Evolutionary conservation across 2,888 invertebrate genomes (phyloP).

Genomic region (Apotomis turbidana): DNA sequence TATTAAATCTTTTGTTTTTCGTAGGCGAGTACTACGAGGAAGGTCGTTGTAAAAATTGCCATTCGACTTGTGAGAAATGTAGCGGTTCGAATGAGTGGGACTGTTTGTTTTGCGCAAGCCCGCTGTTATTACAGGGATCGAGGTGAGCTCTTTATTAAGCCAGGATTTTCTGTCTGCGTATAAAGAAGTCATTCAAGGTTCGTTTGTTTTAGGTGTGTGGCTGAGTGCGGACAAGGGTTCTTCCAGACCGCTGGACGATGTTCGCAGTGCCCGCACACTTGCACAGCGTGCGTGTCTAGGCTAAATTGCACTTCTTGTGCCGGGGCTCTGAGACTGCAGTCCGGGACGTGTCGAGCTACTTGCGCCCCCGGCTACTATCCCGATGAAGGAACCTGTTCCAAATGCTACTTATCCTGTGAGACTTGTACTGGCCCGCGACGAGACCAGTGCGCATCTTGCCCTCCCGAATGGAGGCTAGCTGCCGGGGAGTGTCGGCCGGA

Average conservation of each 20-base stretch:
- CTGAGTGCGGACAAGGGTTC: slow-evolving; percentile 90
- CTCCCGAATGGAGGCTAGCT: slow-evolving; percentile 90
- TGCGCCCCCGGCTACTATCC: slow-evolving; percentile 93
- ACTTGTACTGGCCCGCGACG: slow-evolving; percentile 93
- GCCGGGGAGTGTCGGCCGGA: slow-evolving; percentile 93
- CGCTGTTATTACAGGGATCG: slow-evolving; percentile 88
- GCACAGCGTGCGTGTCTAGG: slow-evolving; percentile 89
- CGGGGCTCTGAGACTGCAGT: slow-evolving; percentile 90
- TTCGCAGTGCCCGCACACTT: slow-evolving; percentile 91
- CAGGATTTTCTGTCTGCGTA: slow-evolving; percentile 49
- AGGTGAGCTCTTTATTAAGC: slow-evolving; percentile 66
- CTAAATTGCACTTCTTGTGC: slow-evolving; percentile 92
- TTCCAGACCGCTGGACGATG: slow-evolving; percentile 90
- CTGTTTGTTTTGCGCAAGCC: slow-evolving; percentile 90
- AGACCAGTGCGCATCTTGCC: slow-evolving; percentile 93
- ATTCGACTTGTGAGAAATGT: slow-evolving; percentile 93
- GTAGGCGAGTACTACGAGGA: slow-evolving; percentile 90
- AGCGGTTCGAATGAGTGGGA: slow-evolving; percentile 90
- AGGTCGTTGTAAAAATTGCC: slow-evolving; percentile 91
- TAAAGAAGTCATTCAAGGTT: slow-evolving; percentile 26
- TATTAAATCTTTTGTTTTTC: slow-evolving; percentile 57
- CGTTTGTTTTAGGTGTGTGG: slow-evolving; percentile 86
- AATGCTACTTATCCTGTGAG: slow-evolving; percentile 93
- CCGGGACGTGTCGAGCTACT: slow-evolving; percentile 91
- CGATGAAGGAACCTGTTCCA: slow-evolving; percentile 91